Evolutionary conservation across 1,140 invertebrate genomes (phyloP), one percentile per base, ranked within the genome.

Genomic region (Adelges cooleyi): DNA sequence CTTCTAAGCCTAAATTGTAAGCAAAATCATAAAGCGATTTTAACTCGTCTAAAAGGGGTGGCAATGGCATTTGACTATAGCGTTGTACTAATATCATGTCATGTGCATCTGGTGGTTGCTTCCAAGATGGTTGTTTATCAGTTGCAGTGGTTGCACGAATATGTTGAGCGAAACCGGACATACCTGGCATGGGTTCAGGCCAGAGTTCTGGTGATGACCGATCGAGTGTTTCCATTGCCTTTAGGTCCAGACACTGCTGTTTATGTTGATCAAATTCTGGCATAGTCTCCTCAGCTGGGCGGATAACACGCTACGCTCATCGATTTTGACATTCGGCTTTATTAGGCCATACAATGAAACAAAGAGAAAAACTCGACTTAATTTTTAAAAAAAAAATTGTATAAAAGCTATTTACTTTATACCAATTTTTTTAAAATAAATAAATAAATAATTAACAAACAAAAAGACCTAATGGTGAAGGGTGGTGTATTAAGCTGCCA

Each of bases 21-120:
- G 93, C 92, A 50, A 90, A 78, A 73, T 96, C 92, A 73, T 96
- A 91, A 20, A 97, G 76, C 72, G 90, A 89, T 74, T 92, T 90
- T 0, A 96, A 90, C 82, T 95, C 93, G 67, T 88, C 83, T 67
- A 96, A 86, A 36, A 97, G 77, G 71, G 56, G 56, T 20, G 25
- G 4, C 11, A 62, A 18, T 29, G 42, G 56, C 56, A 62, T 62
- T 29, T 62, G 56, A 46, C 42, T 62, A 29, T 62, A 62, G 33
- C 56, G 56, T 46, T 62, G 56, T 42, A 78, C 68, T 13, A 78
- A 74, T 69, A 74, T 74, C 42, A 75, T 72, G 53, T 79, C 77
- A 38, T 79, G 77, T 3, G 71, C 46, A 40, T 73, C 75, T 25
- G 77, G 68, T 18, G 68, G 71, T 3, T 67, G 66, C 13, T 73